Percentiles rank a stretch among this genome's conserved stretches.
Evolutionary conservation across 2,888 invertebrate genomes (phyloP).

Genomic region (Mythimna lalbum): DNA sequence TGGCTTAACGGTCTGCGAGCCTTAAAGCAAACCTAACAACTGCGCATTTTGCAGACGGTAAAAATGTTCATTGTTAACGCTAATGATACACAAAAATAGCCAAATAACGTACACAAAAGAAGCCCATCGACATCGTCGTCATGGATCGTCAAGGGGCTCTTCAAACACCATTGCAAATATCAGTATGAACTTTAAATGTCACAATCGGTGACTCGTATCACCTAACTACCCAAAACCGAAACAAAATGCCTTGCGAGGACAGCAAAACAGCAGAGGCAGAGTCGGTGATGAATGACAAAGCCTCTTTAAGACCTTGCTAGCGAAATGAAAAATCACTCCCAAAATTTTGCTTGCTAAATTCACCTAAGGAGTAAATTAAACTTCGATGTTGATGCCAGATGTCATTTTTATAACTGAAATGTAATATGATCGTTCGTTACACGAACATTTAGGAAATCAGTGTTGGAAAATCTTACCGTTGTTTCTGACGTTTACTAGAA

Average conservation of each 20-base stretch:
- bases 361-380: background rate
- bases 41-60: conserved; percentile 50
- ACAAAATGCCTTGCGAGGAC: conserved; percentile 30
- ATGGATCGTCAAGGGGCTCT: conserved; percentile 67
- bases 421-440: background rate
- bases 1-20: conserved; percentile 76
- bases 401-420: background rate
- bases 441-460: background rate
- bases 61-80: conserved; percentile 35
- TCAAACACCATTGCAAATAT: conserved; percentile 79
- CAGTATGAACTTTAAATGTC: conserved; percentile 89
- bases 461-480: background rate
- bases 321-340: background rate
- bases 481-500: background rate
- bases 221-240: conserved; percentile 41
- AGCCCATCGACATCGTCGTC: conserved; percentile 24
- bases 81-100: conserved; percentile 47
- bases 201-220: conserved; percentile 74
- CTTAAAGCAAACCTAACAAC: conserved; percentile 71
- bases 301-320: conserved; percentile 3
- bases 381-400: background rate
- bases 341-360: background rate
- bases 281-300: conserved; percentile 3
- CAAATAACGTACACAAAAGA: conserved; percentile 42
- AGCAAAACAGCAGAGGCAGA: conserved; percentile 12